phyloP scores from a whole-genome alignment of 1,140 invertebrate genomes.

The Eriocheir sinensis region DNA sequence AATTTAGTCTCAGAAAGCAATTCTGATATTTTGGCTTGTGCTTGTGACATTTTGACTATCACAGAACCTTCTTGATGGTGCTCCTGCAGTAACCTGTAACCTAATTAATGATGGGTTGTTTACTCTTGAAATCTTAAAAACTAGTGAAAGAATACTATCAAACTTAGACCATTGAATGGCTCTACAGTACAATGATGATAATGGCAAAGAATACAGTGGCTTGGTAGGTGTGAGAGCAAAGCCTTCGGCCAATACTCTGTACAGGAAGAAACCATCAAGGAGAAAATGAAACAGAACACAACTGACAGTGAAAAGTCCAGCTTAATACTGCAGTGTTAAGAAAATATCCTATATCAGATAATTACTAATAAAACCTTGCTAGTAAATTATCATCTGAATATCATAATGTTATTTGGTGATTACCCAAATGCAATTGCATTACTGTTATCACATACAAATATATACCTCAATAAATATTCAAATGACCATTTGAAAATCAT shows the following conservation, averaged over 20 bases:
- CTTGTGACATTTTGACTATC: not conserved
- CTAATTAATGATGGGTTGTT: not conserved
- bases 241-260: too few species aligned
- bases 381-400: not conserved
- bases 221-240: too few species aligned
- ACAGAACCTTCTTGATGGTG: not conserved
- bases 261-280: not conserved
- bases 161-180: too few species aligned
- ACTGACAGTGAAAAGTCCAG: not conserved
- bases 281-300: not conserved
- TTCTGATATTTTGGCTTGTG: not conserved
- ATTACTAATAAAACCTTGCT: not conserved
- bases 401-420: not conserved
- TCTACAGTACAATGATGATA: too few species aligned
- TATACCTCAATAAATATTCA: not conserved
- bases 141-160: too few species aligned
- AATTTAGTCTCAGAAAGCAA: not conserved
- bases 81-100: not conserved
- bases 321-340: not conserved
- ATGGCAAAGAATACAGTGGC: too few species aligned
- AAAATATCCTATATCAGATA: not conserved
- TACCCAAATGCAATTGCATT: not conserved
- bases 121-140: too few species aligned
- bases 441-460: conserved; percentile 7
- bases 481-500: not conserved